These are phyloP conservation scores for Botia kubotai DNA, from an alignment of 2,797 vertebrate species.

Conservation along the genomic window DNA sequence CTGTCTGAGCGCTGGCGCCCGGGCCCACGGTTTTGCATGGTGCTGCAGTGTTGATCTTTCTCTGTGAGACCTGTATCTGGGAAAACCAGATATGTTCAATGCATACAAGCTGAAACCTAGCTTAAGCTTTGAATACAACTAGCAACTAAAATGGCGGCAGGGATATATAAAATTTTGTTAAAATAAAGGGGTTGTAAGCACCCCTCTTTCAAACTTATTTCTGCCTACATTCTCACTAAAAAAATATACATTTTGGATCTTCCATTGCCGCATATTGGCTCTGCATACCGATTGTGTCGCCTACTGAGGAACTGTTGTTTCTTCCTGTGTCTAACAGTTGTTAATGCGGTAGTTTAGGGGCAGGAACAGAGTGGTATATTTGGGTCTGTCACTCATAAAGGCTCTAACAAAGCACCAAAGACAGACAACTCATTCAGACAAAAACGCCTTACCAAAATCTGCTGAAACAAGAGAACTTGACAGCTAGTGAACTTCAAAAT, in stretches of 20 bases:
- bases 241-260: conserved; percentile 36
- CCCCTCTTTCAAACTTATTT: conserved; percentile 32
- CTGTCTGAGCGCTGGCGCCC: conserved; percentile 68
- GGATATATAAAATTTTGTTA: conserved; percentile 45
- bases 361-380: conserved; percentile 38
- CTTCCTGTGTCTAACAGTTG: conserved; percentile 36
- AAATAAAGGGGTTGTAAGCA: conserved; percentile 30
- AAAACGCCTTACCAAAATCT: conserved; percentile 54
- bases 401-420: conserved; percentile 53
- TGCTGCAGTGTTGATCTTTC: conserved; percentile 54
- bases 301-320: conserved; percentile 39
- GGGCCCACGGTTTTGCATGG: conserved; percentile 44
- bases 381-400: conserved; percentile 44
- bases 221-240: conserved; percentile 29
- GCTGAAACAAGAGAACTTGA: conserved; percentile 41
- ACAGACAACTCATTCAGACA: conserved; percentile 45
- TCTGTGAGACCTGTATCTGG: conserved; percentile 46
- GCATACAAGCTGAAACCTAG: conserved; percentile 48
- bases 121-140: conserved; percentile 50
- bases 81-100: conserved; percentile 33
- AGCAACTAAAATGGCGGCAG: conserved; percentile 60
- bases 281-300: conserved; percentile 28
- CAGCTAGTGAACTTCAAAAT: conserved; percentile 44
- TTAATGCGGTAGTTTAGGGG: conserved; percentile 17
- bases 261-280: conserved; percentile 42